Evolutionary conservation across 2,888 invertebrate species (phyloP).

Genomic region (Stenotaenia linearis): DNA sequence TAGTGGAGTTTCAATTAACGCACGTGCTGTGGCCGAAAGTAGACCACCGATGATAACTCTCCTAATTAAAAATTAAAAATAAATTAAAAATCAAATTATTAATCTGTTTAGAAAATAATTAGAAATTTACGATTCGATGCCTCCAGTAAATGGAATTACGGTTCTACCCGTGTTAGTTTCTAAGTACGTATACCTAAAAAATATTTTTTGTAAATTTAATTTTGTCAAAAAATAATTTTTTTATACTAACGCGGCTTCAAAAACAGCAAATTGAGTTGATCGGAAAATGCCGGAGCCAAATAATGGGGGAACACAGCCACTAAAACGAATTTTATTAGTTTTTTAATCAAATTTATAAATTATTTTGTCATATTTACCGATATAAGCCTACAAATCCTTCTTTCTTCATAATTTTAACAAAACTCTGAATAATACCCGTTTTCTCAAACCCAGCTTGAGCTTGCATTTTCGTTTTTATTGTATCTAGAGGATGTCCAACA

Average conservation of each 20-base stretch:
- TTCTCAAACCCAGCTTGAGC: conserved; percentile 46
- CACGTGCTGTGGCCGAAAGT: conserved; percentile 43
- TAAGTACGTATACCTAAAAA: conserved; percentile 30
- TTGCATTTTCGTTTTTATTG: conserved; percentile 48
- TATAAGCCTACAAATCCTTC: conserved; percentile 45
- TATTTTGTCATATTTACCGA: conserved; percentile 41
- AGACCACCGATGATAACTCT: conserved; percentile 44
- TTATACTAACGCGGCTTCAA: conserved; percentile 45
- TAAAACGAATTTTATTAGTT: no score
- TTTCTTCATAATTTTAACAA: conserved; percentile 42
- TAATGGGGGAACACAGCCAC: conserved; percentile 46
- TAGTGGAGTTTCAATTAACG: conserved; percentile 46
- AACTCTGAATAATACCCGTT: conserved; percentile 43
- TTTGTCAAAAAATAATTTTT: not conserved
- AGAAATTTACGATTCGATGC: conserved; percentile 40
- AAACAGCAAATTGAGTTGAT: conserved; percentile 46
- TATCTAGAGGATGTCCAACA: conserved; percentile 47
- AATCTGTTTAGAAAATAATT: not conserved
- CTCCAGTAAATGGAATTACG: conserved; percentile 30
- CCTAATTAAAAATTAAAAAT: conserved; percentile 38
- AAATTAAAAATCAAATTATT: not conserved
- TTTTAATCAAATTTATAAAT: no score
- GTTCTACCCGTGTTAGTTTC: conserved; percentile 8
- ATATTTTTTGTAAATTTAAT: not conserved
- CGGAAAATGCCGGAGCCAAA: conserved; percentile 44